Evolutionary conservation across 2,113 vertebrate species (phyloP), one percentile per base, ranked within the genome.

Genomic region (Mesocricetus auratus): DNA sequence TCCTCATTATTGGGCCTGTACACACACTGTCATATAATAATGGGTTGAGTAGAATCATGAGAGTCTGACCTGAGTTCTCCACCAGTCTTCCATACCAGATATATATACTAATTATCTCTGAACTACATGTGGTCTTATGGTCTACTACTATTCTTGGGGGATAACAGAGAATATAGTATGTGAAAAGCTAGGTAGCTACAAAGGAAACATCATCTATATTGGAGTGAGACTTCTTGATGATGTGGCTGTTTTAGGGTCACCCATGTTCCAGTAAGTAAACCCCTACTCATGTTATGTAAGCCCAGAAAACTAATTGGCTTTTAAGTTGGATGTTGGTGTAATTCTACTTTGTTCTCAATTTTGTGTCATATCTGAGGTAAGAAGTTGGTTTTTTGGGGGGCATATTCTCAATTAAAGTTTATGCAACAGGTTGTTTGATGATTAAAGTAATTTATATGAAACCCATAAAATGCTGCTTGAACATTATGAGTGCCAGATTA

Each of bases 361-460:
- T 10, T 19, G 31, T 68, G 19, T 22, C 17, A 19, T 68, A 47
- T 13, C 45, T 50, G 16, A 33, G 17, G 26, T 68, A 68, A 68
- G 1, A 1, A 13, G 19, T 50, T 68, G 1, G 15, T 3, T 62
- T 62, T 64, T 42, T 0, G 19, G 22, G 56, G 5, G 36, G 66
- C 31, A 31, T 33, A 12, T 16, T 36, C 2, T 9, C 62, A 86
- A 68, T 64, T 22, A 64, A 86, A 66, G 29, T 7, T 66, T 66
- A 50, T 68, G 19, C 17, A 50, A 24, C 10, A 86, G 33, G 36
- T 9, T 79, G 2, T n/a, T 86, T 68, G 68, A 78, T 42, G n/a
- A 74, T n/a, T 83, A 69, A 73, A 29, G 60, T 45, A 82, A 97
- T 85, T 68, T n/a, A 78, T 33, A 42, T 64, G 85, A 91, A 95